Evolutionary conservation across 2,888 invertebrate species (phyloP).

Genomic region (Agriopis leucophaearia): DNA sequence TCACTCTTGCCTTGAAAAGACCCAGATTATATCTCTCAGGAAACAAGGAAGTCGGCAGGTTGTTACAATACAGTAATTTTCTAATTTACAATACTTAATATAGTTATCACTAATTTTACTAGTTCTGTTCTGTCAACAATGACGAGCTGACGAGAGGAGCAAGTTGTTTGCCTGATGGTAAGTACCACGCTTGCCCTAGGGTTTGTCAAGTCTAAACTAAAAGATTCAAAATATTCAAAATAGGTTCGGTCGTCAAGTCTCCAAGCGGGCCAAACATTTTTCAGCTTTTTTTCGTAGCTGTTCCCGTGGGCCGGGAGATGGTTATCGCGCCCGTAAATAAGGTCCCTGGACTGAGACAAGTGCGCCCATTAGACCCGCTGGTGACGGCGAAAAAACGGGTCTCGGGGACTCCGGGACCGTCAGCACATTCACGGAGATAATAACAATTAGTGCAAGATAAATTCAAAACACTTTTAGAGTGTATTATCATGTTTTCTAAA

Average conservation of each 20-base stretch:
- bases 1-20: no score
- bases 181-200: no score
- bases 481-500: background rate
- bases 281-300: constrained; percentile 20
- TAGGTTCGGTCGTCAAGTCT: constrained; percentile 19
- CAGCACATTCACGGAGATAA: constrained; percentile 39
- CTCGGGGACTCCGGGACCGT: constrained; percentile 47
- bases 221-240: constrained; percentile 3
- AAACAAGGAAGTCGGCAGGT: no score
- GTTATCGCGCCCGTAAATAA: constrained; percentile 78
- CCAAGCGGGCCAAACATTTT: constrained; percentile 9
- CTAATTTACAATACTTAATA: no score
- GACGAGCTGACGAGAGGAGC: no score
- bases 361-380: constrained; percentile 70
- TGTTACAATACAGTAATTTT: no score
- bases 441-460: background rate
- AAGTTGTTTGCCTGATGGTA: no score
- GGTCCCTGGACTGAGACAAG: constrained; percentile 68
- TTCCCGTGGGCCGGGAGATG: constrained; percentile 54
- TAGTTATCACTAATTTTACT: no score
- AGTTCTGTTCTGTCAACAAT: no score
- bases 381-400: constrained; percentile 49
- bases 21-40: no score
- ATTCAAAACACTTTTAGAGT: background rate
- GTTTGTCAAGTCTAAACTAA: background rate